phyloP scores from a whole-genome alignment of 2,113 vertebrate species.

The Sigmodon hispidus region DNA sequence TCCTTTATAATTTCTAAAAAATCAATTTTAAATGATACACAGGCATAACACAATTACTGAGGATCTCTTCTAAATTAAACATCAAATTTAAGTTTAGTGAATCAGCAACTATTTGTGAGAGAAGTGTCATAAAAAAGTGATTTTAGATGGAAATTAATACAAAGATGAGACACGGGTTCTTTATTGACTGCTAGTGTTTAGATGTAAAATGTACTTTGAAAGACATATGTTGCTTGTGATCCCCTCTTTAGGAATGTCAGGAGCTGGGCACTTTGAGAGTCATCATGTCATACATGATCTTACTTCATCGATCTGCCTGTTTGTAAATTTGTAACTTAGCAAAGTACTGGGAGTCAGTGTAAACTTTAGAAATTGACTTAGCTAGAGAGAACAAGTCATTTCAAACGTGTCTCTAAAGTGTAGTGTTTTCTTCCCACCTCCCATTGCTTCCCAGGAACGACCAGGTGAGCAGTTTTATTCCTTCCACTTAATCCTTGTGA shows the following conservation, averaged over 20 bases:
- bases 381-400: no score
- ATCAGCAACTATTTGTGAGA: not conserved
- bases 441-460: not conserved
- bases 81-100: not conserved
- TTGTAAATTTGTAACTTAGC: not conserved
- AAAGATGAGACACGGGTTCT: not conserved
- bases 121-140: not conserved
- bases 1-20: conserved; percentile 38
- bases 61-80: conserved; percentile 4
- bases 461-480: no score
- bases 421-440: no score
- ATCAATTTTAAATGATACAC: not conserved
- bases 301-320: not conserved
- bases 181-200: not conserved
- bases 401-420: not conserved
- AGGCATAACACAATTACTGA: not conserved
- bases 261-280: not conserved
- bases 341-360: not conserved
- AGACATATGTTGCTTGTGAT: not conserved
- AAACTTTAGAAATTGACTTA: not conserved
- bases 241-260: not conserved
- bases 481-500: not conserved
- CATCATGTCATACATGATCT: not conserved
- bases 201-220: not conserved
- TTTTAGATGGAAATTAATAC: conserved; percentile 58